Base-by-base conservation (phyloP, 2,888 invertebrate genomes). In the Lomographa bimaculata region DNA sequence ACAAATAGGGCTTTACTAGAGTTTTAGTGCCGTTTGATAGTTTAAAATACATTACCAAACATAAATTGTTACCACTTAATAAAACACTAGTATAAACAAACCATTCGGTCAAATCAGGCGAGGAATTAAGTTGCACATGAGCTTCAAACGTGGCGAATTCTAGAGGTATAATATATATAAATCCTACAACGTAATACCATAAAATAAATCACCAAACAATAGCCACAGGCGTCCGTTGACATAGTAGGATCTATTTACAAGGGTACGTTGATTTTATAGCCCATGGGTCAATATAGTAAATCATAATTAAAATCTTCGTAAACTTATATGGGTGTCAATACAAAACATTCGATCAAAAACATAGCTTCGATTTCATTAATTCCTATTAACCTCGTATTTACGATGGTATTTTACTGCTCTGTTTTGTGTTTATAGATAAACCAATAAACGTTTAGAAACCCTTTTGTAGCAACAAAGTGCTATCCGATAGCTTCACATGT, bases 171-270 rank as follows among this genome's bases (percentile, higher is more conserved):
- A n/a, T n/a, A n/a, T n/a, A n/a, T n/a, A n/a, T n/a, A n/a, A n/a
- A n/a, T n/a, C n/a, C 14, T 14, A 14, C 14, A 14, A 14, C 14
- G 14, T 14, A n/a, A n/a, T n/a, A n/a, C n/a, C 47, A 59, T 71
- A 62, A 71, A 71, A 76, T 74, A 75, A 74, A 72, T 74, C 67
- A 55, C 42, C 34, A 30, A 66, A 69, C 60, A 68, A 66, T 64
- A 60, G 60, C 57, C 53, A 41, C 44, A 62, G 60, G 60, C 64
- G 57, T 51, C 46, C 44, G 59, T 47, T 59, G 67, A 64, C 63
- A 64, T 58, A 48, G 30, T 33, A 25, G 42, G 49, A 54, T 59
- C 57, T 58, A 60, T 71, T 61, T 59, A 73, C 60, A 65, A 66
- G 60, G 46, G 46, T 21, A 29, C 44, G 40, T 53, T 54, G 48